A percentile compares a stretch with the other conserved stretches of the same genome.
These are phyloP conservation scores for Marcusenius ussheri DNA, from an alignment of 2,113 vertebrate species.

Conservation along the genomic window DNA sequence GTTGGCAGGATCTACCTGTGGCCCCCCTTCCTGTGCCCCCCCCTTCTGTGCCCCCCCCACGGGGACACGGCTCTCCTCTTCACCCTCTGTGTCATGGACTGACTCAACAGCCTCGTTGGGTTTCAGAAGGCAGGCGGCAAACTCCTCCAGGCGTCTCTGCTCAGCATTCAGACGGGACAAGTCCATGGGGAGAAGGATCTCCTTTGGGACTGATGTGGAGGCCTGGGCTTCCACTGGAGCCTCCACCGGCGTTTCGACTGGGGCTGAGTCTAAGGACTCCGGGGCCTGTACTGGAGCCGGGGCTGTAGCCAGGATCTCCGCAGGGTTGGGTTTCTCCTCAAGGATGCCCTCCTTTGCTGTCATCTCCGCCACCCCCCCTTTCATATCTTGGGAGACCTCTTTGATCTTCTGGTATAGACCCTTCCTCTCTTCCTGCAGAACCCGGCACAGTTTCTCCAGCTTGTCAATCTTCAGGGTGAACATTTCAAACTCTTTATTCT, in stretches of 20 bases:
- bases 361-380: constrained; percentile 31
- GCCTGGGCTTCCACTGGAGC: neutral
- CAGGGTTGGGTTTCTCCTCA: neutral
- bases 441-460: constrained; percentile 83
- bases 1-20: constrained; percentile 2
- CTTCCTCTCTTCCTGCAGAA: constrained; percentile 84
- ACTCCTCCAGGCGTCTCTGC: constrained; percentile 60
- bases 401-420: constrained; percentile 83
- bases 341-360: constrained; percentile 36
- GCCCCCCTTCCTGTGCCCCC: neutral
- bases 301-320: neutral
- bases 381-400: constrained; percentile 58
- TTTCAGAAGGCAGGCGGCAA: constrained; percentile 62
- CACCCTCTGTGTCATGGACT: neutral
- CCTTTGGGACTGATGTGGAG: constrained; percentile 21
- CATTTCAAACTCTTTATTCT: constrained; percentile 77
- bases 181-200: constrained; percentile 43
- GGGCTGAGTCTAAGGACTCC: neutral
- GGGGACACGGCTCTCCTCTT: neutral
- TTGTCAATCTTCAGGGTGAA: constrained; percentile 86
- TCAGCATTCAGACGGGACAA: constrained; percentile 49
- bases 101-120: constrained; percentile 34
- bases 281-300: constrained; percentile 5
- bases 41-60: constrained; percentile 9
- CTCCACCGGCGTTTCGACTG: neutral